phyloP scores from a whole-genome alignment of 2,113 vertebrate species.

The Coreoperca whiteheadi region DNA sequence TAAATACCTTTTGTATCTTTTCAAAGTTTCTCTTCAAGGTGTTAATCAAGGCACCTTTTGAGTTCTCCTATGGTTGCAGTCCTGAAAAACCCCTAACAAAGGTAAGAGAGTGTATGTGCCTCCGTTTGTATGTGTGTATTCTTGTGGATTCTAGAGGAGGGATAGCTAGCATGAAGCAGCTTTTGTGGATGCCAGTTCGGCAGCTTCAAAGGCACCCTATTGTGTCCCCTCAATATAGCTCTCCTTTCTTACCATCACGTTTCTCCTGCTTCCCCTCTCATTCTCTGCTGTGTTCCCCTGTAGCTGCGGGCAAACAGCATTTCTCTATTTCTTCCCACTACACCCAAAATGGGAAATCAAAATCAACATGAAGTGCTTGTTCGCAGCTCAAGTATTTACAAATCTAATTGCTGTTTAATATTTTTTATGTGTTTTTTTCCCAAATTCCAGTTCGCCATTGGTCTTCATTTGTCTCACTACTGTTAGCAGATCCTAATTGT shows the following conservation, averaged over 20 bases:
- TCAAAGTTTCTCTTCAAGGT: neutral
- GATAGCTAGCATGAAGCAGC: slow-evolving; percentile 22
- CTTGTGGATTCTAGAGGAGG: slow-evolving; percentile 34
- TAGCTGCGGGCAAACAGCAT: slow-evolving; percentile 25
- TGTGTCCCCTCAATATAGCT: slow-evolving; percentile 41
- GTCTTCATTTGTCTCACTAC: neutral
- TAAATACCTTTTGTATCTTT: slow-evolving; percentile 2
- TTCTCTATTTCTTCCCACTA: neutral
- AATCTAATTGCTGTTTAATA: neutral
- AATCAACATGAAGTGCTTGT: neutral
- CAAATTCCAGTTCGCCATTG: neutral
- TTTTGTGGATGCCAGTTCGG: slow-evolving; percentile 32
- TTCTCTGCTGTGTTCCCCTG: slow-evolving; percentile 23
- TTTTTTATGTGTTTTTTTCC: neutral
- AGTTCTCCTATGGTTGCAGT: slow-evolving; percentile 13
- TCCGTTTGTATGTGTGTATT: slow-evolving; percentile 9
- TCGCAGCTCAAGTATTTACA: neutral
- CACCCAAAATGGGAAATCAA: neutral
- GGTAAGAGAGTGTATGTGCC: slow-evolving; percentile 9
- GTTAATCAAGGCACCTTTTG: slow-evolving; percentile 18
- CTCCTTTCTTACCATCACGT: slow-evolving; percentile 10
- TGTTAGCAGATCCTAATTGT: neutral
- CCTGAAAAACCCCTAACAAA: slow-evolving; percentile 19
- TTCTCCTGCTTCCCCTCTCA: slow-evolving; percentile 13
- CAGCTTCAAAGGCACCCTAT: slow-evolving; percentile 52